A percentile compares a stretch with the other conserved stretches of the same genome.
These are phyloP conservation scores for Agrotis exclamationis DNA, from an alignment of 2,888 invertebrate genomes.

Conservation along the genomic window DNA sequence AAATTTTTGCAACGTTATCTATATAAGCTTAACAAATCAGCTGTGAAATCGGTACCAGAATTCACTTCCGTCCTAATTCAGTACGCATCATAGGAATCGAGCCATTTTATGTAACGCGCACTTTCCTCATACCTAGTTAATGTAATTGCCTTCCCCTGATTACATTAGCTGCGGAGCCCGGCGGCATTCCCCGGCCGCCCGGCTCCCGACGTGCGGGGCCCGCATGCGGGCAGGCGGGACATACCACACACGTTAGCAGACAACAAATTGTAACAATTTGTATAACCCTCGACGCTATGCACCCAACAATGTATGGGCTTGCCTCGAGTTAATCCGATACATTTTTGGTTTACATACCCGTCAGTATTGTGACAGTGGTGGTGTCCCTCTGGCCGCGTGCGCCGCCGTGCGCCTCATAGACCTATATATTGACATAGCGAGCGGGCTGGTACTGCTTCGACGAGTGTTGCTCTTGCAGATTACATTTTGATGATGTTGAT, in stretches of 20 bases:
- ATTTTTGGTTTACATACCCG: constrained; percentile 28
- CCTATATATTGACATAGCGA: constrained; percentile 73
- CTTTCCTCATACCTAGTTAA: constrained; percentile 84
- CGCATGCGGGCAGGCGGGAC: constrained; percentile 52
- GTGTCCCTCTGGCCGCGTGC: constrained; percentile 33
- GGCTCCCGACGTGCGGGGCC: constrained; percentile 56
- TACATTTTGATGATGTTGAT: constrained; percentile 79
- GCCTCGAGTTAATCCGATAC: constrained; percentile 15
- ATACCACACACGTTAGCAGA: constrained; percentile 22
- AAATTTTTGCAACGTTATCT: constrained; percentile 88
- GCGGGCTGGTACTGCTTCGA: constrained; percentile 89
- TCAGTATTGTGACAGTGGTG: constrained; percentile 6
- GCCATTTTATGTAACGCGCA: constrained; percentile 91
- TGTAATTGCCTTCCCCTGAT: constrained; percentile 88
- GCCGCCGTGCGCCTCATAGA: constrained; percentile 23
- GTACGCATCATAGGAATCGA: constrained; percentile 91
- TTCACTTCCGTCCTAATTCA: constrained; percentile 91
- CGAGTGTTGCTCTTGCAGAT: constrained; percentile 84
- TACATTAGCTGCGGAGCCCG: constrained; percentile 81
- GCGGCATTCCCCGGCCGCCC: constrained; percentile 69
- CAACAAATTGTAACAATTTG: constrained; percentile 1
- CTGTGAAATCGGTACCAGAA: constrained; percentile 91
- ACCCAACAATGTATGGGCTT: constrained; percentile 24
- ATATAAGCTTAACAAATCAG: constrained; percentile 90
- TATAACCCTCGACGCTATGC: constrained; percentile 6